Evolutionary conservation across 2,113 vertebrate genomes (phyloP).

Genomic region (Silurus glanis): DNA sequence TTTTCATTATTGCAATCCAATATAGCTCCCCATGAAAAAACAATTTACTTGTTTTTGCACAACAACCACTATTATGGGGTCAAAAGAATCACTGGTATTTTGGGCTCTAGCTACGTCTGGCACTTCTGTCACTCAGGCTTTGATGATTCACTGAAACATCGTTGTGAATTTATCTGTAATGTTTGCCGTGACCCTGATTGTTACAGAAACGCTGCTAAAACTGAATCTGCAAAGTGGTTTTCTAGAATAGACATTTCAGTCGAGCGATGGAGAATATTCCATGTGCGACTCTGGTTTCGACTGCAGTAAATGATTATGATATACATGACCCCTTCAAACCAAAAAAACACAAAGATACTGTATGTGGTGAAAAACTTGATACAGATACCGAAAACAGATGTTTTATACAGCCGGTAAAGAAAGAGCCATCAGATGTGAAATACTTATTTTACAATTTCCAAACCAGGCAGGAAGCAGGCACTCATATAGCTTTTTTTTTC

Average conservation of each 20-base stretch:
- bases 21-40: neutral
- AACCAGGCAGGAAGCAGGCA: neutral
- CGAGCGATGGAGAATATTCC: too few species aligned
- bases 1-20: neutral
- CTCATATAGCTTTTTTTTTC: neutral
- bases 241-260: too few species aligned
- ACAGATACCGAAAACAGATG: neutral
- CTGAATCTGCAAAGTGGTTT: neutral
- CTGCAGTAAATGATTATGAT: too few species aligned
- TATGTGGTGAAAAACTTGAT: neutral
- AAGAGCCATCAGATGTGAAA: neutral
- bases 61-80: slow-evolving; percentile 3
- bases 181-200: neutral
- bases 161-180: neutral
- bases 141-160: neutral
- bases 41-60: neutral
- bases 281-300: too few species aligned
- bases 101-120: neutral
- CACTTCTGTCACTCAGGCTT: neutral
- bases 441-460: neutral
- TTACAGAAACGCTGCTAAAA: neutral
- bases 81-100: neutral
- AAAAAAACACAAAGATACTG: neutral
- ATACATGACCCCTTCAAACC: neutral
- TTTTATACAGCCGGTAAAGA: neutral